Evolutionary conservation across 1,140 invertebrate genomes (phyloP), one percentile per base, ranked within the genome.

Genomic region (Drosophila sproati): DNA sequence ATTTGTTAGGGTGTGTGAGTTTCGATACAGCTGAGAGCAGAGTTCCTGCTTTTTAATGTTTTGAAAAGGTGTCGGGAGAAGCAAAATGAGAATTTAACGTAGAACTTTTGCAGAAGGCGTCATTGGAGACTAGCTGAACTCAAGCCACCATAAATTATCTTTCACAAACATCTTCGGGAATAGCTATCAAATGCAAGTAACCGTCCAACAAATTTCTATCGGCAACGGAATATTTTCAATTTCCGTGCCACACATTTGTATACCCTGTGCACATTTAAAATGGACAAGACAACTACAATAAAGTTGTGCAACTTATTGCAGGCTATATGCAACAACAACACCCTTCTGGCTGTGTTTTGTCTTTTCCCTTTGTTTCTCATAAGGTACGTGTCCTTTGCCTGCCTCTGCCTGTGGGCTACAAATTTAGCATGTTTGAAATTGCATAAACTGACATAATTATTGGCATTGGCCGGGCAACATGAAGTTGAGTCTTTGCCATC

Each of bases 371-470:
- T 43, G 37, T 43, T 43, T 43, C 39, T n/a, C 39, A 43, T n/a
- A n/a, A 43, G 10, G 3, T 43, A 43, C 39, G 39, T 43, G 39
- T n/a, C n/a, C 39, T 43, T n/a, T n/a, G 39, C 6, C 20, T 20
- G 20, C 35, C 5, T 7, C 6, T 7, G 5, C 35, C 35, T 5
- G 2, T 37, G 7, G 7, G 35, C 39, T 43, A n/a, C 39, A n/a
- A 43, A 43, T 43, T 43, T n/a, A 43, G 3, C 10, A 43, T 43
- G 47, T 29, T 48, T 48, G 47, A 48, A 48, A n/a, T 20, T 28
- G 32, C 47, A 34, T 47, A 63, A 28, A 43, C 35, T 50, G 48
- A 51, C 47, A 59, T 34, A 51, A 60, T 60, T 69, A 69, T 69
- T 69, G 55, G 66, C 66, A 69, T n/a, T 66, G 51, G 31, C 50